Conservation (phyloP, 2,888 invertebrate species). For the Neuroscelio doddi region DNA sequence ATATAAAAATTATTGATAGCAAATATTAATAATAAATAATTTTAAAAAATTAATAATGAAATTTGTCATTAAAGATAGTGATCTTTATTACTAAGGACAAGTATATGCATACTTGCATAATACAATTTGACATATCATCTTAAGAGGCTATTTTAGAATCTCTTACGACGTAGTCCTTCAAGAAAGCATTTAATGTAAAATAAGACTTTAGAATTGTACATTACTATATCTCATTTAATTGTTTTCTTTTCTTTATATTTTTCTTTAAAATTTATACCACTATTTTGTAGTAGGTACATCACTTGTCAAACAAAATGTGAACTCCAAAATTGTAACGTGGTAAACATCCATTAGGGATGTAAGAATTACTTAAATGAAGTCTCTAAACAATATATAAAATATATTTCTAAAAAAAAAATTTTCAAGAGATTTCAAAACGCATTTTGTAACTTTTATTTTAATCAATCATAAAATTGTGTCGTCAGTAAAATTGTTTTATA, state of each 20-base stretch:
- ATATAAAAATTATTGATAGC: too few relatives aligned
- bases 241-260: constrained; percentile 14
- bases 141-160: constrained; percentile 37
- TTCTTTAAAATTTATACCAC: constrained; percentile 11
- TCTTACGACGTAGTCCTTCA: constrained; percentile 31
- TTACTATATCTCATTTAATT: constrained; percentile 15
- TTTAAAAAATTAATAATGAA: too few relatives aligned
- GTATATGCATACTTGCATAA: constrained; percentile 28
- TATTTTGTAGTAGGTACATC: constrained; percentile 22
- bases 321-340: constrained; percentile 16
- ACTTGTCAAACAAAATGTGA: constrained; percentile 14
- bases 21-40: too few relatives aligned
- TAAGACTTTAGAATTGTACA: constrained; percentile 13
- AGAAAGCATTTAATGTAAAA: constrained; percentile 20
- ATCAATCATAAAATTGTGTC: background rate
- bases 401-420: constrained; percentile 35
- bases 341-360: constrained; percentile 41
- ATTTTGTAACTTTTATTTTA: constrained; percentile 14
- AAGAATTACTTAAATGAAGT: constrained; percentile 23
- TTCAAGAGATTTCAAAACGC: constrained; percentile 39
- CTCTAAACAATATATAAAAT: constrained; percentile 21
- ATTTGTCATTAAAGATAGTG: constrained; percentile 22
- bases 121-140: constrained; percentile 39
- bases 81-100: constrained; percentile 15
- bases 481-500: too few relatives aligned